Percentiles rank a stretch among this genome's conserved stretches.
These are phyloP conservation scores for Stylophora pistillata DNA, from an alignment of 64 coral and sea anemone genomes.

Conservation along the genomic window DNA sequence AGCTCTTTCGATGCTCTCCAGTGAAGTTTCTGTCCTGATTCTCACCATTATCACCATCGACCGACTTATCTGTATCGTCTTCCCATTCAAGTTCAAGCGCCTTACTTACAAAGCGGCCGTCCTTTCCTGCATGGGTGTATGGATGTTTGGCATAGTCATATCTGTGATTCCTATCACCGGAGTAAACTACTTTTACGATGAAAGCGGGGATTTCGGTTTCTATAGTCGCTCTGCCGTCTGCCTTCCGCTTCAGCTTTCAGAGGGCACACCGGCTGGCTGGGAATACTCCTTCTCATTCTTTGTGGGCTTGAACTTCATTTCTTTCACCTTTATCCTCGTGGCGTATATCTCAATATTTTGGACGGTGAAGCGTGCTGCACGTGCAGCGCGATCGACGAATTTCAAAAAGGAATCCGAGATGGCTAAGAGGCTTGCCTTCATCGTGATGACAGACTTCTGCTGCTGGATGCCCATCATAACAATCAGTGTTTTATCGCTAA, in stretches of 20 bases:
- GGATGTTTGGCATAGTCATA: conserved; percentile 16
- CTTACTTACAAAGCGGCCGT: background rate
- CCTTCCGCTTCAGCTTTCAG: conserved; percentile 10
- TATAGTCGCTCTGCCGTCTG: conserved; percentile 31
- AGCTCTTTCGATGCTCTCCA: conserved; percentile 27
- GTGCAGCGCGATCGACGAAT: conserved; percentile 18
- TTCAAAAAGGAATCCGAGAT: conserved; percentile 11
- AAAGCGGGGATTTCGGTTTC: conserved; percentile 2
- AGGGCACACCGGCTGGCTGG: conserved; percentile 9
- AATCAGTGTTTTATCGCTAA: conserved; percentile 14
- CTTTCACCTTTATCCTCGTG: conserved; percentile 25
- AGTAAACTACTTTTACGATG: conserved; percentile 9
- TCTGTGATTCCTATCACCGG: conserved; percentile 13
- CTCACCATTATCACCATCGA: conserved; percentile 23
- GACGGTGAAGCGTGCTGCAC: background rate
- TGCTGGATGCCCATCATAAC: conserved; percentile 41
- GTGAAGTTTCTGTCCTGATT: conserved; percentile 25
- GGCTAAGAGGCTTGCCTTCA: conserved; percentile 11
- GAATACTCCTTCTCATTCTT: conserved; percentile 13
- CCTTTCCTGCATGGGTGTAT: background rate
- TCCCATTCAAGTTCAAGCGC: conserved; percentile 12
- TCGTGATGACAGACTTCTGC: conserved; percentile 40
- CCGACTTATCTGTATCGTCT: conserved; percentile 36
- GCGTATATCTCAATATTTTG: conserved; percentile 25
- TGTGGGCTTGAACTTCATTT: conserved; percentile 5